Conservation (phyloP, 2,888 invertebrate genomes). For the Craniophora ligustri region DNA sequence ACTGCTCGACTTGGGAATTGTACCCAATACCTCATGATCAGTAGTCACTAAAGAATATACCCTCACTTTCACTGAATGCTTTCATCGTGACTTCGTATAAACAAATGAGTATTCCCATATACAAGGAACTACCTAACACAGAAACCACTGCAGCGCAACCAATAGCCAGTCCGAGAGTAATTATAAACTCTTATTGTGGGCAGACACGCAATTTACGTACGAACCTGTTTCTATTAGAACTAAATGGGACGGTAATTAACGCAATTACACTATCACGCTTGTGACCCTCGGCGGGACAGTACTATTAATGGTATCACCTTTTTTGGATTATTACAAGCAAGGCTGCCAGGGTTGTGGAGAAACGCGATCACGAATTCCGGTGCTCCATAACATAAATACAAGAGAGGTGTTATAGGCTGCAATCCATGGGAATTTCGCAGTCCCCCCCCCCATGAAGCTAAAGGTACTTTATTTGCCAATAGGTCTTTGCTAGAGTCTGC, state of each 20-base stretch:
- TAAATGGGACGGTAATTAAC: slow-evolving; percentile 43
- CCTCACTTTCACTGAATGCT: slow-evolving; percentile 18
- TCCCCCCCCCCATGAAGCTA: too few relatives aligned
- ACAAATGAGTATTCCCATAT: slow-evolving; percentile 19
- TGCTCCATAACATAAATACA: too few relatives aligned
- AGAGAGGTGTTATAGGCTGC: too few relatives aligned
- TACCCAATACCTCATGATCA: too few relatives aligned
- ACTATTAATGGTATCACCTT: slow-evolving; percentile 14
- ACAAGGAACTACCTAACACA: slow-evolving; percentile 33
- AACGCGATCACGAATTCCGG: not conserved
- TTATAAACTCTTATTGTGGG: slow-evolving; percentile 31
- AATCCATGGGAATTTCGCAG: too few relatives aligned
- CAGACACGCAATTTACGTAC: slow-evolving; percentile 32
- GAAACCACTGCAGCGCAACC: slow-evolving; percentile 35
- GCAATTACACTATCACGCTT: slow-evolving; percentile 32
- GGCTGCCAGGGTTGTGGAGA: not conserved
- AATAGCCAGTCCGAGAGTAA: slow-evolving; percentile 28
- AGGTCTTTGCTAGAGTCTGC: too few relatives aligned
- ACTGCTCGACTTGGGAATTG: too few relatives aligned
- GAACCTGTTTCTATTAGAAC: slow-evolving; percentile 46
- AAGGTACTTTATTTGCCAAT: too few relatives aligned
- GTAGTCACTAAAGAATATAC: too few relatives aligned
- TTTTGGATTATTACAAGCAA: not conserved
- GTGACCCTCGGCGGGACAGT: slow-evolving; percentile 20
- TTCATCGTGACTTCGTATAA: slow-evolving; percentile 18